Percentiles rank a stretch among this genome's conserved stretches.
Evolutionary conservation across 2,113 vertebrate genomes (phyloP).

Genomic region (Indicator maculatus): DNA sequence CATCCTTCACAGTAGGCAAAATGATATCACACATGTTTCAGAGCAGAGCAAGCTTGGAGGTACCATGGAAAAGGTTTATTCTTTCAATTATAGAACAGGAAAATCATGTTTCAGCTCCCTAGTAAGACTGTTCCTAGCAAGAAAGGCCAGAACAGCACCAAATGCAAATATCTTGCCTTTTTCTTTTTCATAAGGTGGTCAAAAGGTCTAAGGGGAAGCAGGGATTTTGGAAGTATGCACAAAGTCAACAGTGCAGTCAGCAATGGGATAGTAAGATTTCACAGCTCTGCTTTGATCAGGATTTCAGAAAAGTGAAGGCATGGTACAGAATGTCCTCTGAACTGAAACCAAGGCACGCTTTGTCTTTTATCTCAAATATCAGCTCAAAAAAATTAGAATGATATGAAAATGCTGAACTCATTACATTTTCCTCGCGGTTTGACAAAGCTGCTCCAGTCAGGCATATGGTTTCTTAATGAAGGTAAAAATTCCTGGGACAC

Average conservation of each 20-base stretch:
- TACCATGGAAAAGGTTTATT: slow-evolving; percentile 56
- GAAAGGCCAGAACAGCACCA: slow-evolving; percentile 51
- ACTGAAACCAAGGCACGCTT: slow-evolving; percentile 80
- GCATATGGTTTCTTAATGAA: not conserved
- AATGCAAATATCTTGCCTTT: slow-evolving; percentile 64
- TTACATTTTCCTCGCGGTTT: slow-evolving; percentile 60
- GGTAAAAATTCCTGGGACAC: not conserved
- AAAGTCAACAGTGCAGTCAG: slow-evolving; percentile 79
- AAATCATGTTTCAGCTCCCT: slow-evolving; percentile 51
- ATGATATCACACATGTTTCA: not conserved
- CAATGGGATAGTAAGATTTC: slow-evolving; percentile 83
- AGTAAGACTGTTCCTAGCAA: slow-evolving; percentile 16
- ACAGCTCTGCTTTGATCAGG: slow-evolving; percentile 80
- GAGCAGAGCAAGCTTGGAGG: not conserved
- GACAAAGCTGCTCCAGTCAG: not conserved
- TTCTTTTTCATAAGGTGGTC: slow-evolving; percentile 65
- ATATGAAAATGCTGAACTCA: slow-evolving; percentile 63
- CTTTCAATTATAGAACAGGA: slow-evolving; percentile 65
- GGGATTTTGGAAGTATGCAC: slow-evolving; percentile 82
- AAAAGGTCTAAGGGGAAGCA: slow-evolving; percentile 75
- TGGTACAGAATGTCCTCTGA: slow-evolving; percentile 76
- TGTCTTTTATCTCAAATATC: slow-evolving; percentile 81
- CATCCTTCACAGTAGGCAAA: not conserved
- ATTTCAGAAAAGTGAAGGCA: slow-evolving; percentile 79
- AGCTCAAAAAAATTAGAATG: slow-evolving; percentile 70